phyloP scores from a whole-genome alignment of 37 sponge, comb jelly and placozoan species.

The Agelas oroides region DNA sequence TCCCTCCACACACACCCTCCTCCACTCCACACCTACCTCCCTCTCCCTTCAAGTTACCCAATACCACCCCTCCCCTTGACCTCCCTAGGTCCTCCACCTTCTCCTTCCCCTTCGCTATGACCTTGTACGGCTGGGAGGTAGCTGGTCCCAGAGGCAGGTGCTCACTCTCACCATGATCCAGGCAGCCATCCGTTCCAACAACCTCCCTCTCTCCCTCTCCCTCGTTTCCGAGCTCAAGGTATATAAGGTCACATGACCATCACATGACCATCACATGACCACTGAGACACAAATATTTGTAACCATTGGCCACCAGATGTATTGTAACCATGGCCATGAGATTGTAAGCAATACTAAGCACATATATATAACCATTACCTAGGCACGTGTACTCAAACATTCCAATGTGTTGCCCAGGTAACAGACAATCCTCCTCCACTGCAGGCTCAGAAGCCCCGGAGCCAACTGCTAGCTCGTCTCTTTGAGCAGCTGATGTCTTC shows the following conservation, averaged over 20 bases:
- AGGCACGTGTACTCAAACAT: no score
- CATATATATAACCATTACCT: no score
- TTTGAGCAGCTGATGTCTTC: not conserved
- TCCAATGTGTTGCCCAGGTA: no score
- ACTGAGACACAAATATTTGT: no score
- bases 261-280: no score
- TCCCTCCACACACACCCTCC: no score
- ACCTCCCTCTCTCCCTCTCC: conserved; percentile 50
- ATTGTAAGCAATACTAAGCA: no score
- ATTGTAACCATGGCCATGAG: no score
- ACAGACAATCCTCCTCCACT: not conserved
- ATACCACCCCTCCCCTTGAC: not conserved
- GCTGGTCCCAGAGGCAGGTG: conserved; percentile 90
- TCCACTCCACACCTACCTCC: no score
- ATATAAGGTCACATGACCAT: no score
- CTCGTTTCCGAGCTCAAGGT: conserved; percentile 78
- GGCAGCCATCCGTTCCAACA: conserved; percentile 74
- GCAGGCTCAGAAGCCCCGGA: conserved; percentile 16
- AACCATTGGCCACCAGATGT: no score
- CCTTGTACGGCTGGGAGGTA: conserved; percentile 70
- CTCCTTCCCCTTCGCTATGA: conserved; percentile 76
- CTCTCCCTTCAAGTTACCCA: not conserved
- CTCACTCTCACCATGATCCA: conserved; percentile 74
- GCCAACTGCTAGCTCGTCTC: not conserved
- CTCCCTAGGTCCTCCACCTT: conserved; percentile 72